phyloP scores from a whole-genome alignment of 2,113 vertebrate genomes.

The Alouatta palliata region DNA sequence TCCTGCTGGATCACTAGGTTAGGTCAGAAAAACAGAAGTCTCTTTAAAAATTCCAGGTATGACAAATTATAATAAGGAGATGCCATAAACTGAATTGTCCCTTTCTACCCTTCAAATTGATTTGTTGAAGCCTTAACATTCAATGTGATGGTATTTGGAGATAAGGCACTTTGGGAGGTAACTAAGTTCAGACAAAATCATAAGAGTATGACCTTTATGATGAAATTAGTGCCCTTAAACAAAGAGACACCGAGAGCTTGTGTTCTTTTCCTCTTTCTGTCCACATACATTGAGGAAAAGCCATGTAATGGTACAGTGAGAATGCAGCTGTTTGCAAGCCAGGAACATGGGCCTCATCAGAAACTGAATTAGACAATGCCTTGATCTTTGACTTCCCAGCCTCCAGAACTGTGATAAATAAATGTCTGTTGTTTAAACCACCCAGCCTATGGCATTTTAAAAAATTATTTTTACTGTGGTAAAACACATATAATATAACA shows the following conservation, averaged over 20 bases:
- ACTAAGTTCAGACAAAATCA: not conserved
- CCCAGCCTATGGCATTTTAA: not conserved
- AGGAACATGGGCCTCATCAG: not conserved
- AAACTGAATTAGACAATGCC: not conserved
- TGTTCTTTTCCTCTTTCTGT: not conserved
- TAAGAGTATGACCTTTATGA: not conserved
- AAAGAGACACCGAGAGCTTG: not conserved
- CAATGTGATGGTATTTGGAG: not conserved
- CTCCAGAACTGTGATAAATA: not conserved
- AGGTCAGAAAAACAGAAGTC: not conserved
- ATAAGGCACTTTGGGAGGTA: not conserved
- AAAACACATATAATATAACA: not conserved
- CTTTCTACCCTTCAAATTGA: no score
- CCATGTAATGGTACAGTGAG: not conserved
- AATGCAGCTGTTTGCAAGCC: not conserved
- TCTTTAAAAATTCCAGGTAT: not conserved
- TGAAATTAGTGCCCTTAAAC: not conserved
- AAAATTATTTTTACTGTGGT: not conserved
- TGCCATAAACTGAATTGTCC: not conserved
- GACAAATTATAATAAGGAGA: not conserved
- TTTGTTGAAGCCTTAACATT: not conserved
- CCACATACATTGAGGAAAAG: not conserved
- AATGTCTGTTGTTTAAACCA: not conserved
- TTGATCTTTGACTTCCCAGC: not conserved
- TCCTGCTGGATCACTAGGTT: not conserved